phyloP scores from a whole-genome alignment of 2,888 invertebrate genomes.

The Anaspis maculata region DNA sequence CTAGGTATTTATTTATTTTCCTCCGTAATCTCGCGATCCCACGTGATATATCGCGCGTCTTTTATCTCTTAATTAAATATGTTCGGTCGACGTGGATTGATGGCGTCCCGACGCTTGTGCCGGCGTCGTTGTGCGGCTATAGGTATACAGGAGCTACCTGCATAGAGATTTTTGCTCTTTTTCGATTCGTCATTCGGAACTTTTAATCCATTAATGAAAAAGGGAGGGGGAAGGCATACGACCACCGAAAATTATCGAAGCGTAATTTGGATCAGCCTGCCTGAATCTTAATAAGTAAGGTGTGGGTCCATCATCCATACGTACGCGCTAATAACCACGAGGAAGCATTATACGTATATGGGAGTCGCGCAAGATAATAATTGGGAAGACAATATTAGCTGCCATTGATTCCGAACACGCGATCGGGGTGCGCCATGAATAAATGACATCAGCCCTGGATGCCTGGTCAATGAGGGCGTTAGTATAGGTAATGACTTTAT shows the following conservation, averaged over 20 bases:
- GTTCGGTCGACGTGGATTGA: slow-evolving; percentile 14
- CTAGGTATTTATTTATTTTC: slow-evolving; percentile 29
- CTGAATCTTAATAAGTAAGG: no score
- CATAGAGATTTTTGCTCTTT: no score
- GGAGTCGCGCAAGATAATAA: slow-evolving; percentile 22
- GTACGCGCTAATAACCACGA: slow-evolving; percentile 30
- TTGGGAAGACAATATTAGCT: slow-evolving; percentile 32
- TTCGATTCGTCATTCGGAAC: no score
- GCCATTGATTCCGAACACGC: slow-evolving; percentile 34
- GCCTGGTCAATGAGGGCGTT: no score
- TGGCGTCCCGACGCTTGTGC: slow-evolving; percentile 6
- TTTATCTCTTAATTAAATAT: slow-evolving; percentile 32
- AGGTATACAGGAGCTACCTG: no score
- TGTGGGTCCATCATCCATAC: no score
- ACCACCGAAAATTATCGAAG: no score
- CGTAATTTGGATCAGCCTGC: no score
- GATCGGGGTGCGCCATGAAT: slow-evolving; percentile 29
- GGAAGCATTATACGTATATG: no score
- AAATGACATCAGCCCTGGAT: slow-evolving; percentile 30
- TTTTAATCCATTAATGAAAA: no score
- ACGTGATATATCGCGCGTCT: slow-evolving; percentile 27
- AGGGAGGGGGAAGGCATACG: no score
- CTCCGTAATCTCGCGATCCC: slow-evolving; percentile 24
- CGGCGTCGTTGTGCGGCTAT: background rate
- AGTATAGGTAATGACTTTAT: slow-evolving; percentile 33